phyloP scores from a whole-genome alignment of 2,797 vertebrate species.

The Acipenser transmontanus region DNA sequence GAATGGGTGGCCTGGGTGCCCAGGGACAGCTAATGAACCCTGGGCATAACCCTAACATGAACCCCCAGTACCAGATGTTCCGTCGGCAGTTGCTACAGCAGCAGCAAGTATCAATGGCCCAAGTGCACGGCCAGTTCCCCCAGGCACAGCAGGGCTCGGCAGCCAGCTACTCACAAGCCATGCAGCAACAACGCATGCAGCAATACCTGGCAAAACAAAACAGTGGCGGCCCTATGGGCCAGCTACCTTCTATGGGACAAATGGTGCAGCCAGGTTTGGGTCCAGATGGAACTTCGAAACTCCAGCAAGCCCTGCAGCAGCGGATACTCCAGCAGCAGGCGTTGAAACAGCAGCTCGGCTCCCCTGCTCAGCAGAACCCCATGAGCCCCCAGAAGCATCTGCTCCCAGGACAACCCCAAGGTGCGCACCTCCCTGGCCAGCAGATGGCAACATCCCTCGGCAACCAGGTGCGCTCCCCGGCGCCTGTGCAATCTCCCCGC shows the following conservation, averaged over 20 bases:
- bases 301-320: slow-evolving; percentile 48
- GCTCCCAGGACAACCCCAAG: slow-evolving; percentile 74
- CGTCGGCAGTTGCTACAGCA: slow-evolving; percentile 31
- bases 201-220: slow-evolving; percentile 66
- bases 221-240: slow-evolving; percentile 73
- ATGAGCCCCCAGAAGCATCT: slow-evolving; percentile 78
- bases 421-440: slow-evolving; percentile 67
- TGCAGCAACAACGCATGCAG: slow-evolving; percentile 78
- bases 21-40: slow-evolving; percentile 83
- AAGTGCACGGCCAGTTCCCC: slow-evolving; percentile 61
- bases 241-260: slow-evolving; percentile 82
- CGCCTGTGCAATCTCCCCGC: slow-evolving; percentile 88
- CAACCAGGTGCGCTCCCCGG: slow-evolving; percentile 93
- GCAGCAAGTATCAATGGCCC: slow-evolving; percentile 62
- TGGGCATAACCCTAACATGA: slow-evolving; percentile 69
- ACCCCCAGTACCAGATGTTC: slow-evolving; percentile 74
- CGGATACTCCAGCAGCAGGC: slow-evolving; percentile 43
- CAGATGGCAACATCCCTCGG: slow-evolving; percentile 75
- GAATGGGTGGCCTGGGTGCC: slow-evolving; percentile 68
- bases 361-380: slow-evolving; percentile 77
- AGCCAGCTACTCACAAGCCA: slow-evolving; percentile 66
- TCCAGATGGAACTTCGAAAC: slow-evolving; percentile 73
- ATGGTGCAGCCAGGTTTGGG: slow-evolving; percentile 77
- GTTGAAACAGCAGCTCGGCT: slow-evolving; percentile 85
- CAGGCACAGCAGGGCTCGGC: slow-evolving; percentile 54